Base-by-base conservation (phyloP, 2,113 vertebrate species). In the Cathartes aura region DNA sequence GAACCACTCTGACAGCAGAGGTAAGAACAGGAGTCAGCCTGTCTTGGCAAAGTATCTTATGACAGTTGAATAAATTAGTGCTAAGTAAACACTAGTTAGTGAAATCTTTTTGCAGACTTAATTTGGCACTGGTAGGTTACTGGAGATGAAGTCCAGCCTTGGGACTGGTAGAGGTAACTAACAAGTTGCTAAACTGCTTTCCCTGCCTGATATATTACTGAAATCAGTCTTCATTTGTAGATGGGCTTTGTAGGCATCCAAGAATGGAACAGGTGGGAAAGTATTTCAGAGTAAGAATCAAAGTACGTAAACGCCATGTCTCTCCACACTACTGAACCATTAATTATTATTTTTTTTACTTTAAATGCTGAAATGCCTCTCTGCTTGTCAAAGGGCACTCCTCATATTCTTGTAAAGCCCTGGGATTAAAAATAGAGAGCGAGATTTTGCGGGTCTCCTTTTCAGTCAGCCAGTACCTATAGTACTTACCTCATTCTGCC, bases 381-480 rank as follows among this genome's bases (percentile, higher is more conserved):
- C 53, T 82, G 22, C 50, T 86, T 68, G 53, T 96, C 63, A 60
- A 79, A 76, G 63, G 34, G 48, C 76, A 47, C 62, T 75, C 80
- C 68, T 78, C 6, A 29, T 87, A 30, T 89, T 96, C 76, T 90
- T 89, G 23, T 68, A 52, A 94, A 92, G 24, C 45, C 20, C 47
- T 87, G 66, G 47, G 64, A 94, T 94, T 95, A 89, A 64, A 93
- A 89, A 56, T 5, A 89, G 53, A 38, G 34, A 16, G 55, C 0
- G 12, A 72, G 47, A 60, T 87, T 68, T 92, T 87, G 76, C 90
- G 70, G 20, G 68, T 88, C 78, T 81, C 84, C 68, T 59, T 91
- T 94, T 92, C 88, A 87, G 85, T 84, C 90, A 87, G 76, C 75
- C 83, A 86, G 78, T 67, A 96, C 72, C 85, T 87, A 43, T 42